Evolutionary conservation across 2,888 invertebrate species (phyloP), one percentile per base, ranked within the genome.

Genomic region (Aphidius colemani): DNA sequence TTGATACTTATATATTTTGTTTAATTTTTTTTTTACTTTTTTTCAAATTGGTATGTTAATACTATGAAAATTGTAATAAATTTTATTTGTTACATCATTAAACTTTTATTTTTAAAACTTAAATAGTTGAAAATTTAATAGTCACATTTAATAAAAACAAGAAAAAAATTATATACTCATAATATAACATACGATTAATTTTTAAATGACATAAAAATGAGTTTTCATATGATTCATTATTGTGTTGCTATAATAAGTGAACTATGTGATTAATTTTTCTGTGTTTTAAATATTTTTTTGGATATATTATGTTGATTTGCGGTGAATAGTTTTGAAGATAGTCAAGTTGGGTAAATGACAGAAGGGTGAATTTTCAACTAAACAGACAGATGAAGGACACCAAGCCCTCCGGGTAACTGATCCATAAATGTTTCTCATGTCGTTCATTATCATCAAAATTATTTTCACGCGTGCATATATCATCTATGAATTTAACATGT

Each of bases 11-110:
- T 2, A 30, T 30, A 4, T 30, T 30, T 3, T 30, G 3, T 30
- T 30, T 2, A 30, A 30, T 30, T 30, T 30, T 30, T 30, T 30
- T 30, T 30, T 30, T 18, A 3, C n/a, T 18, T 18, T 18, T 18
- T 18, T 4, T 30, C 4, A 0, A 30, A 81, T 80, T 80, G 77
- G 78, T 80, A 81, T 81, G 81, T 74, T 80, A 81, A 81, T 81
- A 73, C 73, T 80, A 81, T 80, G 81, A 78, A 81, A 77, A 81
- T 81, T 80, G 79, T 78, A 77, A 30, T 30, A 5, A 30, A 30
- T 5, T 30, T 30, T 30, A 30, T 30, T 30, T 30, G 30, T 30
- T 30, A 30, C 30, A 30, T 5, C 30, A 30, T 30, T 30, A 30
- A 30, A 30, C 3, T 30, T 1, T 48, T 13, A 13, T 48, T 11